Conservation (phyloP, 1,140 invertebrate species). For the Chelonus insularis region DNA sequence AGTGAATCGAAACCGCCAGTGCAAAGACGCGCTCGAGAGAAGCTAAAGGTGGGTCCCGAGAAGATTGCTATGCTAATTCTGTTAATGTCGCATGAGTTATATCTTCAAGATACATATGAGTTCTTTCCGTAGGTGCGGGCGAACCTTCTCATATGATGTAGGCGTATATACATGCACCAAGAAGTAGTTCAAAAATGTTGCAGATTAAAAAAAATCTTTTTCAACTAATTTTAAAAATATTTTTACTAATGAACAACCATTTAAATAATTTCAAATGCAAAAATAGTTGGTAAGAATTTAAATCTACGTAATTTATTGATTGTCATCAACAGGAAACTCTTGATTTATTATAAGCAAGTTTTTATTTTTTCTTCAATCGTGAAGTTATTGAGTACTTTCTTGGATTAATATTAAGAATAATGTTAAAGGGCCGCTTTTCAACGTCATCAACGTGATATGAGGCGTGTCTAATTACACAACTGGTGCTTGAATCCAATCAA, state of each 20-base stretch:
- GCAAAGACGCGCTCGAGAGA: not conserved
- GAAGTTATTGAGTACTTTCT: no score
- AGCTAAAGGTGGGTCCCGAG: not conserved
- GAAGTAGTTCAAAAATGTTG: slow-evolving; percentile 5
- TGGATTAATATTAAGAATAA: no score
- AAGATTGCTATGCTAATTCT: slow-evolving; percentile 51
- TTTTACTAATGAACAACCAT: no score
- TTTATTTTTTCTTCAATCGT: no score
- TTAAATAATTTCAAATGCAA: no score
- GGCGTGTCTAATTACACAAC: slow-evolving; percentile 58
- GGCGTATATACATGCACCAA: slow-evolving; percentile 37
- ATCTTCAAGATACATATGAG: slow-evolving; percentile 16
- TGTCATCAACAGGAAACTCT: no score
- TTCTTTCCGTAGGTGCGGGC: slow-evolving; percentile 26
- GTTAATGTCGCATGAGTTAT: slow-evolving; percentile 51
- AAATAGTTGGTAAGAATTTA: no score
- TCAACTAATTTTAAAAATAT: no score
- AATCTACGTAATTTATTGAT: no score
- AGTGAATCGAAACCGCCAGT: not conserved
- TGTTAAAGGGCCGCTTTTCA: slow-evolving; percentile 31
- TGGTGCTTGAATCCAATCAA: slow-evolving; percentile 50
- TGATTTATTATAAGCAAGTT: no score
- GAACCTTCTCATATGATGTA: slow-evolving; percentile 31
- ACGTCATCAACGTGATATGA: slow-evolving; percentile 55
- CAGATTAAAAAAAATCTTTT: no score